Evolutionary conservation across 2,113 vertebrate species (phyloP), one percentile per base, ranked within the genome.

Genomic region (Aldabrachelys gigantea): DNA sequence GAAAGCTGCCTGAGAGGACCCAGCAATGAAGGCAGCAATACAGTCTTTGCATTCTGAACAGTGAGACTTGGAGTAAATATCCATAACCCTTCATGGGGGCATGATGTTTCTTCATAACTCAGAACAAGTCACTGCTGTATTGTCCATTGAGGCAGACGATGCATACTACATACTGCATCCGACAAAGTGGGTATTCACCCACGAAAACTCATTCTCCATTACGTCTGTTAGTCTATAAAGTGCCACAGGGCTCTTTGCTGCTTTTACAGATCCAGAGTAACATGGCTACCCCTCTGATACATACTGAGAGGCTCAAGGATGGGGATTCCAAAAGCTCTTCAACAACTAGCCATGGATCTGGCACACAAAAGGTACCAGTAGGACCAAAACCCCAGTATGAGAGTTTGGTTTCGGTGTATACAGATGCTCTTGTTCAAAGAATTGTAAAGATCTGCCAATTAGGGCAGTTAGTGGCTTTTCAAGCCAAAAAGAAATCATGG

Each of bases 1-100:
- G 69, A 83, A 96, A 95, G 78, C 27, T 83, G 41, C 72, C 88
- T 93, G 31, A 92, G 87, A 92, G 91, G 92, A 92, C 4, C 29
- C n/a, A 94, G 56, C 79, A 94, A 54, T 41, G 91, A 93, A 75
- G 4, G 44, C 22, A 88, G 65, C 87, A 88, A 29, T 89, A 49
- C 8, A 88, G 85, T 5, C 25, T 80, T 35, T 8, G 35, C 80
- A 91, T 85, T 62, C 79, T 92, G 50, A 81, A 95, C 92, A 92
- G 81, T 11, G 49, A 53, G 83, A 86, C 21, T 75, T 75, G 2
- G n/a, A 41, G n/a, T 72, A 78, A n/a, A 4, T 14, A 88, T 84
- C 22, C 57, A 31, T 76, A 72, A 96, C 56, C 94, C 62, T 53
- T 94, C 80, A 44, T 84, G 62, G n/a, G 57, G 44, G 19, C 1